Conservation (phyloP, 2,888 invertebrate species). For the Orthosia incerta region DNA sequence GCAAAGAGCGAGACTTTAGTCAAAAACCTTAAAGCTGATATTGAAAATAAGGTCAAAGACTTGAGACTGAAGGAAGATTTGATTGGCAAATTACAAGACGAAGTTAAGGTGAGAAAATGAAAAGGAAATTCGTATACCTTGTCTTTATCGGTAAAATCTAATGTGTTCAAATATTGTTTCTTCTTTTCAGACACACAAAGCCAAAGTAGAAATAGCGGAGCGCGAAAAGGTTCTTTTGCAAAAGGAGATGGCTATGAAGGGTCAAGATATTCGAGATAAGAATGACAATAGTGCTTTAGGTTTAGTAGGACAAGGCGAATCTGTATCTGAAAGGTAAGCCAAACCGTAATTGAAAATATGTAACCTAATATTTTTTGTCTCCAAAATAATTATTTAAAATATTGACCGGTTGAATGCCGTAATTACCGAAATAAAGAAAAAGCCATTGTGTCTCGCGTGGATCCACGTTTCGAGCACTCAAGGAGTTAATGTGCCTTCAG, state of each 20-base stretch:
- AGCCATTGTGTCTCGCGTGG: no score
- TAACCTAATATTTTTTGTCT: not conserved
- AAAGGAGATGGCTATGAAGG: constrained; percentile 79
- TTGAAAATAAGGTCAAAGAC: constrained; percentile 84
- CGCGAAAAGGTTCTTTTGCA: constrained; percentile 83
- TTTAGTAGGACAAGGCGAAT: constrained; percentile 82
- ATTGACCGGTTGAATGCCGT: no score
- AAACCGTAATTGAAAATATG: not conserved
- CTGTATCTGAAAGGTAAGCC: constrained; percentile 77
- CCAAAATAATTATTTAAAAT: not conserved
- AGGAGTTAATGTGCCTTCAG: no score
- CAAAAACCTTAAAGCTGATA: constrained; percentile 81
- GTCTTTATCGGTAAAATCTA: not conserved
- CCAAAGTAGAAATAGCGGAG: constrained; percentile 83
- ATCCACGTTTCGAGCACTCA: no score
- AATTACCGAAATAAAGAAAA: no score
- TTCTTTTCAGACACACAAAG: constrained; percentile 80
- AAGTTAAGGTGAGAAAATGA: constrained; percentile 79
- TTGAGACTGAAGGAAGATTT: constrained; percentile 83
- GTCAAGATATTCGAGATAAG: constrained; percentile 80
- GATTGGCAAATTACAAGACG: constrained; percentile 83
- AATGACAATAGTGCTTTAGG: constrained; percentile 85
- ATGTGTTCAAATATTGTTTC: not conserved
- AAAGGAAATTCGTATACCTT: not conserved
- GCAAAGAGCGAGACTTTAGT: constrained; percentile 82